Percentiles rank a stretch among this genome's conserved stretches.
phyloP scores from a whole-genome alignment of 2,888 invertebrate genomes.

The Lottia gigantea region DNA sequence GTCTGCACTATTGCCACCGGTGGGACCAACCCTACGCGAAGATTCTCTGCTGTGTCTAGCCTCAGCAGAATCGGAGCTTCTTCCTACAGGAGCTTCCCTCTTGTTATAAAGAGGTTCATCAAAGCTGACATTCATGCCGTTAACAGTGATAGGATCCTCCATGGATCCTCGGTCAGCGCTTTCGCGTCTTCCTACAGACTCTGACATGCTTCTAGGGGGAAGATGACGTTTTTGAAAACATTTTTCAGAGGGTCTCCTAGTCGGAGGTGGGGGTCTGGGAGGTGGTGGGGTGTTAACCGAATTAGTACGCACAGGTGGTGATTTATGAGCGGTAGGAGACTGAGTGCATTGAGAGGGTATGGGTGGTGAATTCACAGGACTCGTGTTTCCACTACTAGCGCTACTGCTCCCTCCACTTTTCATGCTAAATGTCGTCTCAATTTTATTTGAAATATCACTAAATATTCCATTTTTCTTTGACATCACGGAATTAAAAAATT shows the following conservation, averaged over 20 bases:
- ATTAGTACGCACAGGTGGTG: neutral
- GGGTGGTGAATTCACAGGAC: conserved; percentile 22
- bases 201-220: conserved; percentile 9
- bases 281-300: conserved; percentile 13
- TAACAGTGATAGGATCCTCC: conserved; percentile 35
- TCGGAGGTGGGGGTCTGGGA: conserved; percentile 20
- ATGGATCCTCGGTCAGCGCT: conserved; percentile 24
- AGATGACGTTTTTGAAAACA: conserved; percentile 17
- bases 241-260: conserved; percentile 20
- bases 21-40: neutral
- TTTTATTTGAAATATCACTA: conserved; percentile 60
- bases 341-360: conserved; percentile 17
- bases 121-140: conserved; percentile 55
- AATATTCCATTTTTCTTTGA: conserved; percentile 63
- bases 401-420: conserved; percentile 46
- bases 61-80: neutral
- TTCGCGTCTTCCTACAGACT: neutral
- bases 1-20: neutral
- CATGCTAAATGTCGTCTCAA: conserved; percentile 53
- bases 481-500: conserved; percentile 61
- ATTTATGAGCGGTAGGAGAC: conserved; percentile 22
- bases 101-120: conserved; percentile 51
- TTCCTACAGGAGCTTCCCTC: conserved; percentile 14
- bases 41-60: neutral
- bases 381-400: conserved; percentile 34